phyloP scores from a whole-genome alignment of 1,140 invertebrate species.

The Drosophila prosaltans region DNA sequence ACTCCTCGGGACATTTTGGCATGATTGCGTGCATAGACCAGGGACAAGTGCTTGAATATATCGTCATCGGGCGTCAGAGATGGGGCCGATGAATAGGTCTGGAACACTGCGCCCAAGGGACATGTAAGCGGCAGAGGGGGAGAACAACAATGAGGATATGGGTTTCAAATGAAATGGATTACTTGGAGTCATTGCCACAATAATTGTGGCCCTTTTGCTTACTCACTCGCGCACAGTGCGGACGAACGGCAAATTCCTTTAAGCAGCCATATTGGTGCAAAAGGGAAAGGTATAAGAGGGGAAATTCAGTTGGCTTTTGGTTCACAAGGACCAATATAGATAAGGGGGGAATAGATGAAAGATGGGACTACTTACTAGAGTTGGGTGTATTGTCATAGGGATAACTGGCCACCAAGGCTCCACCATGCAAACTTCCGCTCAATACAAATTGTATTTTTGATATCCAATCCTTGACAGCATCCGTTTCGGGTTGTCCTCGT shows the following conservation, averaged over 20 bases:
- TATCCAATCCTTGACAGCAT: conserved; percentile 97
- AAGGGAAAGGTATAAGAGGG: conserved; percentile 66
- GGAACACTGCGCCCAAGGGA: conserved; percentile 89
- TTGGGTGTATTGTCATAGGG: conserved; percentile 96
- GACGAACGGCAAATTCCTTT: conserved; percentile 93
- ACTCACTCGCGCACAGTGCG: conserved; percentile 91
- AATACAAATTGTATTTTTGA: conserved; percentile 96
- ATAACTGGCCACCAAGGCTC: conserved; percentile 95
- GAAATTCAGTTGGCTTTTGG: conserved; percentile 34
- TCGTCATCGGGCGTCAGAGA: conserved; percentile 97
- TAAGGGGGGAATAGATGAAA: neutral
- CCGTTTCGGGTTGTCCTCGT: conserved; percentile 94
- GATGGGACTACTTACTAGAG: conserved; percentile 89
- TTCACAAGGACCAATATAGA: no score
- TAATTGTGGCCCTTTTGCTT: conserved; percentile 16
- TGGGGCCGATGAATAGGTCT: conserved; percentile 89
- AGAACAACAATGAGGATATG: neutral
- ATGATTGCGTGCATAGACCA: conserved; percentile 95
- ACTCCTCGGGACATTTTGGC: conserved; percentile 92
- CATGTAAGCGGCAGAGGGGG: conserved; percentile 81
- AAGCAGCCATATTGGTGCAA: conserved; percentile 82
- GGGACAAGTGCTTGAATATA: conserved; percentile 94
- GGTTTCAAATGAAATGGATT: conserved; percentile 37
- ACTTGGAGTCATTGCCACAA: conserved; percentile 33
- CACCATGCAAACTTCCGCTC: conserved; percentile 95